These are phyloP conservation scores for Lophura swinhoii DNA, from an alignment of 2,797 vertebrate genomes.

Conservation along the genomic window DNA sequence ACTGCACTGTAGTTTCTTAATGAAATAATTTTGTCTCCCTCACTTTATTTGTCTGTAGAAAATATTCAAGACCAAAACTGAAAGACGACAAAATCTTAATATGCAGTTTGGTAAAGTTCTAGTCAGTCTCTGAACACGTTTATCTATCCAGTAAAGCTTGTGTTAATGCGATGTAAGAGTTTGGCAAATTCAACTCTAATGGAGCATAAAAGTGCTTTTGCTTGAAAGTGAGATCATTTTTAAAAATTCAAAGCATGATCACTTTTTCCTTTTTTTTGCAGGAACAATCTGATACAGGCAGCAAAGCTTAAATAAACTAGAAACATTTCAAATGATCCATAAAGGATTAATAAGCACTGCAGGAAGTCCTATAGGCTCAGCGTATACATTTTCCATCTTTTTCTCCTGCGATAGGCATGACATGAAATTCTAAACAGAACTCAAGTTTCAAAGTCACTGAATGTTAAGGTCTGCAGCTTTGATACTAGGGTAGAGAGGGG, in stretches of 20 bases:
- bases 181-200: slow-evolving; percentile 87
- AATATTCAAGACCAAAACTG: slow-evolving; percentile 68
- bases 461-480: slow-evolving; percentile 75
- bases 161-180: slow-evolving; percentile 85
- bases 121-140: slow-evolving; percentile 80
- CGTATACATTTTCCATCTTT: slow-evolving; percentile 83
- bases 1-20: slow-evolving; percentile 4
- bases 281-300: slow-evolving; percentile 88
- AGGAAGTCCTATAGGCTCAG: slow-evolving; percentile 86
- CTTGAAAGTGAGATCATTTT: slow-evolving; percentile 88
- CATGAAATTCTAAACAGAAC: slow-evolving; percentile 85
- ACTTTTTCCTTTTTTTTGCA: slow-evolving; percentile 81
- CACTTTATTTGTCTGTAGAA: slow-evolving; percentile 56
- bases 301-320: slow-evolving; percentile 88
- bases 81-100: slow-evolving; percentile 81
- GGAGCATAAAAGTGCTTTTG: slow-evolving; percentile 89
- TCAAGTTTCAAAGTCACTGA: slow-evolving; percentile 84
- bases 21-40: slow-evolving; percentile 17
- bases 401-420: slow-evolving; percentile 78
- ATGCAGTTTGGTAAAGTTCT: slow-evolving; percentile 86
- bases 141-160: slow-evolving; percentile 85
- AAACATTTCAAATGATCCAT: slow-evolving; percentile 90
- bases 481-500: slow-evolving; percentile 53
- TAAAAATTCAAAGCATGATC: slow-evolving; percentile 88
- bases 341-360: slow-evolving; percentile 88